phyloP scores from a whole-genome alignment of 2,797 vertebrate genomes.

The Zalophus californianus region DNA sequence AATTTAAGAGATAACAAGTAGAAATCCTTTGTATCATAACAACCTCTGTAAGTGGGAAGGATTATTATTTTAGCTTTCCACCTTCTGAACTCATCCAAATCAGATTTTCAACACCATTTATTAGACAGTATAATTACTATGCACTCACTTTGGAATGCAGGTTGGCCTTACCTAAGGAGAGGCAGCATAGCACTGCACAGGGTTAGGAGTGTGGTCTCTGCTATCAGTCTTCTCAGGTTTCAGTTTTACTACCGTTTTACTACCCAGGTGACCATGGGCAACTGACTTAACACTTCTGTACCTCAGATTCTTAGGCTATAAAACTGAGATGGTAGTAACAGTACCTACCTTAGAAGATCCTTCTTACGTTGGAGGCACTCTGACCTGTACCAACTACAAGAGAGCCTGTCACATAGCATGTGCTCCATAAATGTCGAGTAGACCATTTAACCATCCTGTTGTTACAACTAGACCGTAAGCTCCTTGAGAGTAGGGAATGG shows the following conservation, averaged over 20 bases:
- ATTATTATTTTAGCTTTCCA: not conserved
- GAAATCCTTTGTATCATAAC: not conserved
- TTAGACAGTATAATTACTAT: not conserved
- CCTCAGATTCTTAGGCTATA: not conserved
- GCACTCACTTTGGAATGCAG: not conserved
- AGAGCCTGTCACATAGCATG: not conserved
- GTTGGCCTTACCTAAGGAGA: not conserved
- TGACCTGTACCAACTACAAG: not conserved
- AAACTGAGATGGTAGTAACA: not conserved
- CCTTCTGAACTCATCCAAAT: not conserved
- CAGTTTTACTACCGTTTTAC: not conserved
- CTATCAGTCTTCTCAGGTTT: not conserved
- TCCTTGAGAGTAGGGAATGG: not conserved
- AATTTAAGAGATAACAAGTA: not conserved
- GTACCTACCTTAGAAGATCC: not conserved
- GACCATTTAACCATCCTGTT: not conserved
- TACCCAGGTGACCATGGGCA: not conserved
- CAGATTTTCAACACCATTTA: not conserved
- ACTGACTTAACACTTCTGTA: not conserved
- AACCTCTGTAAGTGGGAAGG: not conserved
- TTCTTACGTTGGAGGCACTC: not conserved
- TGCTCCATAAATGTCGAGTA: not conserved
- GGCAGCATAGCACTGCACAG: not conserved
- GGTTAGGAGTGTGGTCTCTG: not conserved
- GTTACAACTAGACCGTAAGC: not conserved